Evolutionary conservation across 2,113 vertebrate genomes (phyloP).

Genomic region (Misgurnus anguillicaudatus): DNA sequence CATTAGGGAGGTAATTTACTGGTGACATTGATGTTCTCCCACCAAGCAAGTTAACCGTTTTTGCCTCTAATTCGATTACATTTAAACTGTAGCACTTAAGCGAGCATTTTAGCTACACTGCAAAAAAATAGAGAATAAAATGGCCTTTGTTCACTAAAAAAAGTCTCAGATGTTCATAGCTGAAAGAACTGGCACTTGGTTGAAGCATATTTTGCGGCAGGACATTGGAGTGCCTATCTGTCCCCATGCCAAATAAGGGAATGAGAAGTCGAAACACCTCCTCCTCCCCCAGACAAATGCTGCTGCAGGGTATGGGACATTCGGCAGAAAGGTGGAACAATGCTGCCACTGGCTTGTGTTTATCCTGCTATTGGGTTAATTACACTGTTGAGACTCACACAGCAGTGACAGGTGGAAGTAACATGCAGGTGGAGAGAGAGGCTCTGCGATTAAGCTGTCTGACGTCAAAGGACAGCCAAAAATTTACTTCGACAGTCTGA

Average conservation of each 20-base stretch:
- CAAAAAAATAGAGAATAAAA: background rate
- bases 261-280: background rate
- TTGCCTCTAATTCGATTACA: no score
- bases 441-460: constrained; percentile 38
- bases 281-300: constrained; percentile 17
- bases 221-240: constrained; percentile 18
- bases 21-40: background rate
- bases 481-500: constrained; percentile 48
- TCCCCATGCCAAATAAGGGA: constrained; percentile 3
- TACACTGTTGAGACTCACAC: constrained; percentile 22
- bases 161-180: background rate
- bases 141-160: background rate
- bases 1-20: background rate
- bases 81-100: no score
- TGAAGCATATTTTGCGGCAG: constrained; percentile 28
- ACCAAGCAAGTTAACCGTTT: background rate
- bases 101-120: background rate
- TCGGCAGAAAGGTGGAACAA: constrained; percentile 56
- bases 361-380: background rate
- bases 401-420: background rate
- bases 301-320: constrained; percentile 43
- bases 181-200: constrained; percentile 15
- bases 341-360: constrained; percentile 30
- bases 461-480: constrained; percentile 52
- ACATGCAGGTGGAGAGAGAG: constrained; percentile 15